Percentiles rank a stretch among this genome's conserved stretches.
These are phyloP conservation scores for Leptodactylus fallax DNA, from an alignment of 2,797 vertebrate genomes.

Conservation along the genomic window DNA sequence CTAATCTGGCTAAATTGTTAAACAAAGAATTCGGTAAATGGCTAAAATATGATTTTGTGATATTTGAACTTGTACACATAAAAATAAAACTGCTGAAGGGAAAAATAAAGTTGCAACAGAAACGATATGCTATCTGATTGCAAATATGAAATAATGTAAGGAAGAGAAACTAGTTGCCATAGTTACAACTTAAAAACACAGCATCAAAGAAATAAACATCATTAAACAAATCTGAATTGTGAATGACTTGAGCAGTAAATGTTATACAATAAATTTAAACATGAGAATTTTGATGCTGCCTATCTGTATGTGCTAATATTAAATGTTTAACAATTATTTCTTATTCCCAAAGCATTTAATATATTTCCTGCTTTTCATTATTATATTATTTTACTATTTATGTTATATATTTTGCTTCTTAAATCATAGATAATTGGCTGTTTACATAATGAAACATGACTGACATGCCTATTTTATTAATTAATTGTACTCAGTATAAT, in stretches of 20 bases:
- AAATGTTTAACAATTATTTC: slow-evolving; percentile 6
- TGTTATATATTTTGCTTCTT: too few relatives aligned
- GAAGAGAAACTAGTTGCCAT: slow-evolving; percentile 1
- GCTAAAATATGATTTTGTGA: not conserved
- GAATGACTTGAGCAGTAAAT: not conserved
- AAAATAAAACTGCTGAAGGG: slow-evolving; percentile 16
- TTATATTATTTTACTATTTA: too few relatives aligned
- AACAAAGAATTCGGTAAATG: not conserved
- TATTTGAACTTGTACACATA: slow-evolving; percentile 4
- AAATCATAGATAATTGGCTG: too few relatives aligned
- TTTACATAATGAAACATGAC: too few relatives aligned
- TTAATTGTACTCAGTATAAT: too few relatives aligned
- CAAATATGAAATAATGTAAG: not conserved
- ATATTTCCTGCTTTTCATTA: not conserved
- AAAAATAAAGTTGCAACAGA: slow-evolving; percentile 15
- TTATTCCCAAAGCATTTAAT: too few relatives aligned
- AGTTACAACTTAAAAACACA: slow-evolving; percentile 31
- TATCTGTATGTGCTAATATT: not conserved
- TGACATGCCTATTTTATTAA: too few relatives aligned
- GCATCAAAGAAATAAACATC: slow-evolving; percentile 51
- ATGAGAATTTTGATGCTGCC: slow-evolving; percentile 16
- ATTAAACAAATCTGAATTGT: slow-evolving; percentile 31
- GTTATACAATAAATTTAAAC: slow-evolving; percentile 24
- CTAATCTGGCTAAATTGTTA: not conserved
- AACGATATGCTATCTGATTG: slow-evolving; percentile 29